phyloP scores from a whole-genome alignment of 2,888 invertebrate species.

The Tricholauxania praeusta region DNA sequence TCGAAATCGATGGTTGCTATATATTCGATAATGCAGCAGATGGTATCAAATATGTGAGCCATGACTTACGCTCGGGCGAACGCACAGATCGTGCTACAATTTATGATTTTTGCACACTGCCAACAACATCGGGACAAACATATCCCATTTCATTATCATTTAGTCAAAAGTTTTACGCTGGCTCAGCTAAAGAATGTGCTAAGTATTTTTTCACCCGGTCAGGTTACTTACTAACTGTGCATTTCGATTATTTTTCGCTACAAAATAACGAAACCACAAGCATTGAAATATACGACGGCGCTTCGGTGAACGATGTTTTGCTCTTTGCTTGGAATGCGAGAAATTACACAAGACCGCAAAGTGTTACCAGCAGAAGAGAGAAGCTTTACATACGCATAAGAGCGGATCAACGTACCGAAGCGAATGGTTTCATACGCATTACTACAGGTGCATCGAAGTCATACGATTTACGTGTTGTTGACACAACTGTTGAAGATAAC shows the following conservation, averaged over 20 bases:
- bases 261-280: constrained; percentile 80
- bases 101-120: constrained; percentile 87
- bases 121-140: constrained; percentile 86
- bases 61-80: constrained; percentile 82
- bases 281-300: constrained; percentile 84
- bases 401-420: constrained; percentile 79
- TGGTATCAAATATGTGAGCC: constrained; percentile 87
- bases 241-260: constrained; percentile 85
- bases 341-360: constrained; percentile 90
- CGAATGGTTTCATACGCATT: constrained; percentile 82
- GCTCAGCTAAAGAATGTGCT: constrained; percentile 78
- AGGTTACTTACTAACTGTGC: constrained; percentile 86
- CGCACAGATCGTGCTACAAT: constrained; percentile 81
- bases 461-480: constrained; percentile 88
- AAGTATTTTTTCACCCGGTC: constrained; percentile 84
- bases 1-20: constrained; percentile 81
- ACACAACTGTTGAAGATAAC: constrained; percentile 88
- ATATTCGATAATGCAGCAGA: constrained; percentile 90
- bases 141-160: constrained; percentile 88
- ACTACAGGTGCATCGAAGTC: constrained; percentile 82
- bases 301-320: constrained; percentile 77
- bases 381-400: constrained; percentile 84
- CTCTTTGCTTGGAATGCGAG: constrained; percentile 79
- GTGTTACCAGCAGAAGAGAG: constrained; percentile 84
- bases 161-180: constrained; percentile 81